A percentile compares a stretch with the other conserved stretches of the same genome.
These are phyloP conservation scores for Beaufortia kweichowensis DNA, from an alignment of 2,113 vertebrate species.

Conservation along the genomic window DNA sequence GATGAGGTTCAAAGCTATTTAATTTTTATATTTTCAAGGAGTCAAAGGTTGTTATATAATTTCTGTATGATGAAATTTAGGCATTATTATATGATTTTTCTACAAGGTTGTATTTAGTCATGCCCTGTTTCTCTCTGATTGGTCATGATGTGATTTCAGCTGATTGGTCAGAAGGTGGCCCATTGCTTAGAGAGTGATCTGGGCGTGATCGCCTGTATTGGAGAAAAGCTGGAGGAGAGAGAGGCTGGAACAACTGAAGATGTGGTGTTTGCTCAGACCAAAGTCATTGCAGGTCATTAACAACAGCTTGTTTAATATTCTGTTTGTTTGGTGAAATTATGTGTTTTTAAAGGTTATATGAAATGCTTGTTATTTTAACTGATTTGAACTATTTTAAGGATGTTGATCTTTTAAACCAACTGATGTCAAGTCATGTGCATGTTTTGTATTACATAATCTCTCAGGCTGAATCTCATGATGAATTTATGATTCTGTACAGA, in stretches of 20 bases:
- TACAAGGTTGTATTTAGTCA: neutral
- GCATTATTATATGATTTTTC: neutral
- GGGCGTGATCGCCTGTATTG: slow-evolving; percentile 87
- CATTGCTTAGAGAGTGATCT: slow-evolving; percentile 83
- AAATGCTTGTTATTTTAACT: no score
- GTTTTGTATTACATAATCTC: neutral
- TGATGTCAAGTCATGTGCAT: neutral
- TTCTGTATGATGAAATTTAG: no score
- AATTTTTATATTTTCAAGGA: neutral
- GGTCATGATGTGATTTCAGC: slow-evolving; percentile 58
- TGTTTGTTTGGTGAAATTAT: no score
- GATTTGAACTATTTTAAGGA: no score
- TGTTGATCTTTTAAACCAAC: no score
- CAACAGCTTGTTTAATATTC: neutral
- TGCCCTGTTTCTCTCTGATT: neutral
- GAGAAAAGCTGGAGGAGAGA: slow-evolving; percentile 90
- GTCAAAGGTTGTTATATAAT: neutral
- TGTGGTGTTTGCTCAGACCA: slow-evolving; percentile 87
- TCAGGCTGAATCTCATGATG: neutral
- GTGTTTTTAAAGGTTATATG: no score
- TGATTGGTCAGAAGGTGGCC: slow-evolving; percentile 92
- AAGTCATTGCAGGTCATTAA: slow-evolving; percentile 84
- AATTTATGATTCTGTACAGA: slow-evolving; percentile 67
- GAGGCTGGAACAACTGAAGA: slow-evolving; percentile 90
- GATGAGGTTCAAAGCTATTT: slow-evolving; percentile 76